These are phyloP conservation scores for Pinna nobilis DNA, from an alignment of 1,140 invertebrate genomes.

Conservation along the genomic window DNA sequence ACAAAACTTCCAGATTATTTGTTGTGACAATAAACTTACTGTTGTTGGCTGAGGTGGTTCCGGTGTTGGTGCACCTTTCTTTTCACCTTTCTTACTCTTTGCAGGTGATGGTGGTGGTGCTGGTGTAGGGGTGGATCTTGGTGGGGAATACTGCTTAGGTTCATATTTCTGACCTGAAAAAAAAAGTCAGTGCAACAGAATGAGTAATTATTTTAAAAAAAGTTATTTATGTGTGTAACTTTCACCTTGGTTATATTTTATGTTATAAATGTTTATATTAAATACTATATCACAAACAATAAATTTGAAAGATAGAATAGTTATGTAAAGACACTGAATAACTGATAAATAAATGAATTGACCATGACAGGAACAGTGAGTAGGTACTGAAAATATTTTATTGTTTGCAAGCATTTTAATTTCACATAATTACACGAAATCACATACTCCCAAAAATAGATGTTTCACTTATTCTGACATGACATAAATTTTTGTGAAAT, in stretches of 20 bases:
- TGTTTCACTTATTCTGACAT: too few species aligned
- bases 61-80: conserved; percentile 49
- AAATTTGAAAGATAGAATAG: not conserved
- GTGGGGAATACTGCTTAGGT: conserved; percentile 59
- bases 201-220: not conserved
- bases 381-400: not conserved
- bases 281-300: not conserved
- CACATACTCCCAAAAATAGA: too few species aligned
- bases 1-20: too few species aligned
- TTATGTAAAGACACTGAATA: too few species aligned
- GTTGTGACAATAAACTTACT: conserved; percentile 8
- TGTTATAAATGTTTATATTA: not conserved
- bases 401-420: not conserved
- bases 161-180: conserved; percentile 65
- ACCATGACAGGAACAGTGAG: too few species aligned
- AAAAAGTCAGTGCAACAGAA: conserved; percentile 1
- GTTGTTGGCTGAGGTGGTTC: conserved; percentile 47
- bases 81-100: conserved; percentile 65
- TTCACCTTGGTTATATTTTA: not conserved
- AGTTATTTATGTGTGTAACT: not conserved
- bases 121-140: conserved; percentile 48
- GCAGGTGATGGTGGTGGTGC: conserved; percentile 52
- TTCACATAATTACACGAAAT: too few species aligned
- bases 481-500: too few species aligned
- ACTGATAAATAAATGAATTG: too few species aligned